Base-by-base conservation (phyloP, 1,140 invertebrate genomes). In the Pachyrhynchus sulphureomaculatus region DNA sequence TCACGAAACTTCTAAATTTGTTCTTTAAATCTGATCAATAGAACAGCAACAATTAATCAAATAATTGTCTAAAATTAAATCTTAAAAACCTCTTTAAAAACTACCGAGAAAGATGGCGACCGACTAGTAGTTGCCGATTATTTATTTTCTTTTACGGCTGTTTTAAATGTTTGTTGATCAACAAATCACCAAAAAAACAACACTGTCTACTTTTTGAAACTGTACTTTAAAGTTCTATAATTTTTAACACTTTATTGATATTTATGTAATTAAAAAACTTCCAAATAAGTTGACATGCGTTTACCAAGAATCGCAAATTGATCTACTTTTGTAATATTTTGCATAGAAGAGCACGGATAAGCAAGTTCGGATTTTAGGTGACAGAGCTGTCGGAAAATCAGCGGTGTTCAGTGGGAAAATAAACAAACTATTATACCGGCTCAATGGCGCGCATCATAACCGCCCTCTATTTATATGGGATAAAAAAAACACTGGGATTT, bases 101-200 rank as follows among this genome's bases (percentile, higher is more conserved):
- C 71, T 79, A 71, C 74, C 75, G 70, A 78, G 77, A 78, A 82
- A 82, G 80, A 82, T 82, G 81, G 81, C 81, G 78, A 79, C 80
- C 74, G 75, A 73, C 71, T 72, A 73, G 67, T 71, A 76, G 77
- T 80, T 76, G 74, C 77, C 77, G 78, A 81, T 77, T n/a, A n/a
- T n/a, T n/a, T n/a, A n/a, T n/a, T 77, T 78, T 80, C 75, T 77
- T 77, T 78, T 75, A 79, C 76, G 73, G 76, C 77, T 73, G 74
- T 74, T 75, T 72, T 68, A 63, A 57, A 23, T 34, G 67, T 72
- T 72, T 74, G 66, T 73, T 73, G 66, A 62, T 72, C 69, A 73
- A 75, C 71, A 74, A 70, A 70, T 67, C 72, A 66, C 69, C 68
- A 57, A 68, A 65, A 29, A 2, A 68, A n/a, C n/a, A 66, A 66